Base-by-base conservation (phyloP, 2,797 vertebrate species). In the Cirrhinus molitorella region DNA sequence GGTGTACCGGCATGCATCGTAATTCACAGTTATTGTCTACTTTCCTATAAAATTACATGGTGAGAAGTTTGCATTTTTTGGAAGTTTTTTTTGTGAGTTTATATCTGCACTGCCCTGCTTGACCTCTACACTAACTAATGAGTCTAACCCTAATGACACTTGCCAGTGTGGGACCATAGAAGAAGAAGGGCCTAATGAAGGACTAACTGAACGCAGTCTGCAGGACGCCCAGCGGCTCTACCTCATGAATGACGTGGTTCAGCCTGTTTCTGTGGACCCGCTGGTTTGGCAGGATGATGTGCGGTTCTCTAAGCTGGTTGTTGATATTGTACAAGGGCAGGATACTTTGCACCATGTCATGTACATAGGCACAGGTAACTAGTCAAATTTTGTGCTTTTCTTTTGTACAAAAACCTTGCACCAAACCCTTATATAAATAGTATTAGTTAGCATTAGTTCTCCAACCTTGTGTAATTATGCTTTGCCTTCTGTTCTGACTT, bases 161-260 rank as follows among this genome's bases (percentile, higher is more conserved):
- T 61, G 21, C 14, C 90, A 99, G 98, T 99, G 98, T 51, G 97
- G 97, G 3, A 98, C 97, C 0, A 94, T 98, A 84, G 94, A 94
- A 0, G 97, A 99, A 21, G 92, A 95, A n/a, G 96, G 97, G 47
- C 97, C 97, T 21, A 99, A 99, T 0, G 95, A 98, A 92, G 97
- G 97, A 83, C 86, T 99, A 92, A 99, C 98, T 0, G 98, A 99
- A 90, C 96, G 98, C 89, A 98, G 97, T 91, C 96, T 99, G 88
- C 98, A 99, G 92, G 98, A 99, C 0, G 98, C 98, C 0, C 98
- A 99, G 94, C 94, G 98, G 65, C 93, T 99, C 74, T 98, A 98
- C 93, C 95, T 99, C 85, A 99, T 99, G 98, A 98, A 98, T 0
- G 97, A 99, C 2, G 97, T 98, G 17, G 97, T 99, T 79, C 98